A percentile compares a stretch with the other conserved stretches of the same genome.
These are phyloP conservation scores for Hydrotaea cyrtoneurina DNA, from an alignment of 2,888 invertebrate genomes.

Conservation along the genomic window DNA sequence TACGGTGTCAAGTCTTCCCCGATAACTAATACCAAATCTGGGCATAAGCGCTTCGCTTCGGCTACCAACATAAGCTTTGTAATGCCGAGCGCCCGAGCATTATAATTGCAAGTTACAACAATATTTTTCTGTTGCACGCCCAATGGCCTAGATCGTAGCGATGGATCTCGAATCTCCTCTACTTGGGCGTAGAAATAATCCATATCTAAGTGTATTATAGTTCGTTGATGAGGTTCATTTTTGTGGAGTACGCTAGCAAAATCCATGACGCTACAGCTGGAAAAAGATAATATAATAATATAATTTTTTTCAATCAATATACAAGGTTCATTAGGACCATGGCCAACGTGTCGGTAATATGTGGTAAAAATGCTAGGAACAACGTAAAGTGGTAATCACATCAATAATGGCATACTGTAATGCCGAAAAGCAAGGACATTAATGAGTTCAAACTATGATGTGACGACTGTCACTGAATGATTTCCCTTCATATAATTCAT, in stretches of 20 bases:
- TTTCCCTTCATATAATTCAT: too few relatives aligned
- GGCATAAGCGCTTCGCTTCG: slow-evolving; percentile 89
- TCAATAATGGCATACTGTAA: too few relatives aligned
- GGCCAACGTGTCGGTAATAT: too few relatives aligned
- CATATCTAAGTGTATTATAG: slow-evolving; percentile 90
- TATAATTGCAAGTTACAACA: slow-evolving; percentile 92
- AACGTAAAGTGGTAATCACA: too few relatives aligned
- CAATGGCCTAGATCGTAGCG: slow-evolving; percentile 85
- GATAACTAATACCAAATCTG: slow-evolving; percentile 87
- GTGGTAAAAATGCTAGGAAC: too few relatives aligned
- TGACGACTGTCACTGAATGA: too few relatives aligned
- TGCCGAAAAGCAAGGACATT: too few relatives aligned
- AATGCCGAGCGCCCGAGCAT: slow-evolving; percentile 88
- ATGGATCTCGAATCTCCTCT: slow-evolving; percentile 88
- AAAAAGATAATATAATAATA: neutral
- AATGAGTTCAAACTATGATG: too few relatives aligned
- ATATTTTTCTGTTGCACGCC: slow-evolving; percentile 92
- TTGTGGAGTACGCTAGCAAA: slow-evolving; percentile 75
- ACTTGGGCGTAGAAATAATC: slow-evolving; percentile 94
- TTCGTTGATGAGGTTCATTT: slow-evolving; percentile 83
- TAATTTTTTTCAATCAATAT: too few relatives aligned
- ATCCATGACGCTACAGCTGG: slow-evolving; percentile 72
- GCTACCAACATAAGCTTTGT: slow-evolving; percentile 89
- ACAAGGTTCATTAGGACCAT: too few relatives aligned
- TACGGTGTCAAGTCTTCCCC: slow-evolving; percentile 93